Base-by-base conservation (phyloP, 2,797 vertebrate species). In the Sphenodon punctatus region DNA sequence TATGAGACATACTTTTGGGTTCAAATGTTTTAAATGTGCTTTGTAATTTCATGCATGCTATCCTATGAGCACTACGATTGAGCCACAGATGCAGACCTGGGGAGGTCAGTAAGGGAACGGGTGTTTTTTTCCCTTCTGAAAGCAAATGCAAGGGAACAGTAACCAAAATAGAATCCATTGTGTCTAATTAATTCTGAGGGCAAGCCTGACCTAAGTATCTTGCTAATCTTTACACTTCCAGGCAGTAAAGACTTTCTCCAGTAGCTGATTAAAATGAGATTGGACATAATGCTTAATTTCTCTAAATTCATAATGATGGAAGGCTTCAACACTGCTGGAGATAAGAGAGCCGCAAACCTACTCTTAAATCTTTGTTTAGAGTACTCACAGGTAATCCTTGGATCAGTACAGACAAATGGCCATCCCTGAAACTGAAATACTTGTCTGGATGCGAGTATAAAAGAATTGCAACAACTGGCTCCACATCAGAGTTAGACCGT, bases 381-480 rank as follows among this genome's bases (percentile, higher is more conserved):
- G 22, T 56, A 56, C 32, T 12, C 19, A 55, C 17, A 56, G 49
- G 30, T 30, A 53, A 27, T 34, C 55, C 12, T 22, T 34, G 30
- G 34, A 34, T 19, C 32, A 19, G 34, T 20, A 56, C 19, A 56
- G 10, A 55, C 5, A 19, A 17, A 17, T 30, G 17, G 32, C 27
- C 53, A 20, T 17, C 55, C 30, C 13, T 5, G 22, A 65, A 51
- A 51, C 25, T 27, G 49, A 27, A n/a, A 8, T 51, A 25, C 51
- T n/a, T 51, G 23, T 20, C 7, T 41, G 42, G 19, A n/a, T 19
- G 59, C 4, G 5, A 38, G 16, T 32, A 36, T 5, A n/a, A n/a
- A 36, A 32, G 36, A 61, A 34, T 38, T 1, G 0, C 7, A 8
- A 14, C 0, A 9, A 7, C n/a, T 69, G 16, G 27, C 10, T 34